Base-by-base conservation (phyloP, 2,888 invertebrate genomes). In the Lamproptera curius region DNA sequence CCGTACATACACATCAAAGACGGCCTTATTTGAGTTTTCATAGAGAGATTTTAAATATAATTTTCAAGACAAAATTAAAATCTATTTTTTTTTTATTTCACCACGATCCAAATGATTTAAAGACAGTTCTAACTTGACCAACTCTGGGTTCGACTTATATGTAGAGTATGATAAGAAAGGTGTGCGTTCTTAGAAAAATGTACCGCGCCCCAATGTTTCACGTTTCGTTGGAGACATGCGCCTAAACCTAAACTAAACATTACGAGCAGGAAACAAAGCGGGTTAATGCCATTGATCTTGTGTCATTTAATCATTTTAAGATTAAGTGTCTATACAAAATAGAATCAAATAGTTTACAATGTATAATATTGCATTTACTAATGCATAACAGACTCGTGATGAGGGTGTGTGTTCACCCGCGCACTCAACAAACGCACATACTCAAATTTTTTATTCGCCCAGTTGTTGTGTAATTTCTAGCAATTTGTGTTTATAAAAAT, bases 171-270 rank as follows among this genome's bases (percentile, higher is more conserved):
- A 49, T 50, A 50, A 50, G 36, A 34, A 33, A 48, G 14, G 16
- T 16, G 44, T 38, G 10, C 41, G 44, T 50, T 44, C 44, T 31
- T 41, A 36, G 41, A 50, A 50, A 39, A 43, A 36, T 23, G 9
- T 50, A 50, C 49, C 49, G 44, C 49, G 44, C 49, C 49, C 37
- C 39, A 40, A 13, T 13, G 16, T 23, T 40, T 11, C 4, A 35
- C 42, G 26, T 35, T 38, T 39, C 23, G 28, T 31, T 49, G 16
- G 40, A 48, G 26, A 23, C 38, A 10, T 6, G 20, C 31, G 28
- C 33, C 16, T 41, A 36, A 40, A 40, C 44, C 34, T 23, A 45
- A 50, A 50, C 13, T 41, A 44, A 45, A 49, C 49, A 49, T 35
- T 36, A 49, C 40, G 26, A 1, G 13, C 39, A 46, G 41, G 35